Conservation (phyloP, 2,113 vertebrate species). For the Hypanus sabinus region DNA sequence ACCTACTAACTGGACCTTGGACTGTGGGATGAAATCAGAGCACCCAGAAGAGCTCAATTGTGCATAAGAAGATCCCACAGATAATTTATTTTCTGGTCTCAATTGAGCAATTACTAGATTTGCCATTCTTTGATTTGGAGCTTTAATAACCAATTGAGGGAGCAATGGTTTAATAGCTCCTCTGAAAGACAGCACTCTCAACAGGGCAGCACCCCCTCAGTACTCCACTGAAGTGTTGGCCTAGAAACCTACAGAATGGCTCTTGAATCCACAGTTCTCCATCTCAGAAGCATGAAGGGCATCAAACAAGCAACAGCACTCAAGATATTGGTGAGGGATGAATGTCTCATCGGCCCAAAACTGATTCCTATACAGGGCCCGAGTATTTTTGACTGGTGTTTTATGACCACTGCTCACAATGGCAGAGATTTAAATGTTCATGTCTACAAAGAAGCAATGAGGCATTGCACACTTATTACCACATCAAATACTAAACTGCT, state of each 20-base stretch:
- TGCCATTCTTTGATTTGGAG: neutral
- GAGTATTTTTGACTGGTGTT: neutral
- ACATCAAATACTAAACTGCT: conserved; percentile 38
- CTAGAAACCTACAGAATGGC: neutral
- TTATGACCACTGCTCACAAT: neutral
- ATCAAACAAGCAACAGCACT: neutral
- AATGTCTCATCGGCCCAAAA: neutral
- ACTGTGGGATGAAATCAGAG: too few relatives aligned
- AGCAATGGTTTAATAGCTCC: neutral
- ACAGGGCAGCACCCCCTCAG: neutral
- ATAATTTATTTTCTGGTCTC: neutral
- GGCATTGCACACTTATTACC: conserved; percentile 40
- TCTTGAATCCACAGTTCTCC: too few relatives aligned
- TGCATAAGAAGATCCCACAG: neutral
- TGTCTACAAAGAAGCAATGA: conserved; percentile 34
- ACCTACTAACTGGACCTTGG: too few relatives aligned
- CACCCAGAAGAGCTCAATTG: neutral
- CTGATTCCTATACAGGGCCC: neutral
- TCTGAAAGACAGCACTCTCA: neutral
- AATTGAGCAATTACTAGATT: neutral
- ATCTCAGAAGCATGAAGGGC: too few relatives aligned
- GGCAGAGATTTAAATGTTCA: conserved; percentile 4
- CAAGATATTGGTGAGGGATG: neutral
- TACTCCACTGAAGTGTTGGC: neutral
- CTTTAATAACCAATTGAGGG: neutral